Evolutionary conservation across 2,113 vertebrate species (phyloP), one percentile per base, ranked within the genome.

Genomic region (Marmota monax): DNA sequence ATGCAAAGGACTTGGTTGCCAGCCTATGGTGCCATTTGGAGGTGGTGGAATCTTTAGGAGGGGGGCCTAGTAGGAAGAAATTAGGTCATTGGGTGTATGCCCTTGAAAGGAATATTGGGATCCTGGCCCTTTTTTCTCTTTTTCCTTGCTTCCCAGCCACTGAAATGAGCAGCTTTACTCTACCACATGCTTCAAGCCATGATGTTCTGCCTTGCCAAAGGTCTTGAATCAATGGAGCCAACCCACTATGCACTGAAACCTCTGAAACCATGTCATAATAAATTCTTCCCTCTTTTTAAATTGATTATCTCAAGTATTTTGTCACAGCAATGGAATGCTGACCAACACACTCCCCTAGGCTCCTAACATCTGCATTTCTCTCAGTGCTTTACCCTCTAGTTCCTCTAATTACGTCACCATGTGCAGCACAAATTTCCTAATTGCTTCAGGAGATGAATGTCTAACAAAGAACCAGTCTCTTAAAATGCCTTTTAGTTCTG

Each of bases 361-460:
- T 37, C 37, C 42, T 74, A 94, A 56, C 63, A 77, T 74, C 63
- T 17, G 82, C 56, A 79, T 70, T 86, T 80, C 37, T 76, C 76
- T 88, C 25, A 72, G 39, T 48, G n/a, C 17, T 80, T 58, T 70
- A 27, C 37, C 45, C 39, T 65, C 85, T 34, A 23, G 25, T 94
- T 92, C 70, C 88, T 85, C 69, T 2, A 83, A 96, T 56, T 82
- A 65, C 23, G 83, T 73, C 51, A 92, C 5, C 5, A 51, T 63
- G 32, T 92, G 22, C 25, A 89, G 29, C 69, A 65, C 76, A 95
- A 93, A 34, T 95, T 95, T 96, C 61, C 88, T 87, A 92, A 96
- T 74, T 93, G 45, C 32, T 90, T 85, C 63, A 95, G 82, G 77
- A 95, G 92, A 72, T 73, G 42, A 80, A 78, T 48, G 23, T 58